A percentile compares a stretch with the other conserved stretches of the same genome.
phyloP scores from a whole-genome alignment of 1,140 invertebrate species.

The Diabrotica undecimpunctata region DNA sequence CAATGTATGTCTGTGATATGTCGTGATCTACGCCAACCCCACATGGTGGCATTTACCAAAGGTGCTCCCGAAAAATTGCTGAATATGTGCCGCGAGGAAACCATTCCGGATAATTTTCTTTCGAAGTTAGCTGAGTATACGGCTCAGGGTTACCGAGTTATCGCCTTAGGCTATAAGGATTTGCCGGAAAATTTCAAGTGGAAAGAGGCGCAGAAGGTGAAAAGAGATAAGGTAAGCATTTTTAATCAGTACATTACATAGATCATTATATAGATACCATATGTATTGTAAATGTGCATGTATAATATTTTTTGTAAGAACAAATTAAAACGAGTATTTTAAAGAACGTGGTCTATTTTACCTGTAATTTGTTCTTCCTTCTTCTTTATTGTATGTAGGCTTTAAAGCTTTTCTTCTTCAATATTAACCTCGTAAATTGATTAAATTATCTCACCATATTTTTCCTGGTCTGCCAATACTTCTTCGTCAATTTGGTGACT shows the following conservation, averaged over 20 bases:
- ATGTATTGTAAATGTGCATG: not conserved
- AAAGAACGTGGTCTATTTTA: no score
- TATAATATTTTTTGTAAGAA: not conserved
- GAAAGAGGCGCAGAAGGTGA: conserved; percentile 56
- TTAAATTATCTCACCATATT: no score
- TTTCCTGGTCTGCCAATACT: no score
- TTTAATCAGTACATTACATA: conserved; percentile 19
- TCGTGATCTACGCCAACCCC: conserved; percentile 65
- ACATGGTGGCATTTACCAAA: conserved; percentile 84
- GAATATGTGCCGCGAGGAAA: conserved; percentile 48
- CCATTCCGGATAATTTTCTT: conserved; percentile 68
- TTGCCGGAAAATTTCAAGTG: conserved; percentile 59
- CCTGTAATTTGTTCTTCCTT: no score
- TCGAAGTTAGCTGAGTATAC: conserved; percentile 74
- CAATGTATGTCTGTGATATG: conserved; percentile 92
- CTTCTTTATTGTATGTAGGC: no score
- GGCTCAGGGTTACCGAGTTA: conserved; percentile 82
- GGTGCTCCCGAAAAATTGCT: conserved; percentile 88
- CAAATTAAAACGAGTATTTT: no score
- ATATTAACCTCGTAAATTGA: no score
- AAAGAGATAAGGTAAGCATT: conserved; percentile 51
- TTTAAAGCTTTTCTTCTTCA: no score
- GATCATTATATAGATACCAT: not conserved
- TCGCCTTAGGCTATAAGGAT: conserved; percentile 74
- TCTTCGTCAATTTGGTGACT: no score